Percentiles rank a stretch among this genome's conserved stretches.
Evolutionary conservation across 2,888 invertebrate genomes (phyloP).

Genomic region (Prostheceraeus crozeri): DNA sequence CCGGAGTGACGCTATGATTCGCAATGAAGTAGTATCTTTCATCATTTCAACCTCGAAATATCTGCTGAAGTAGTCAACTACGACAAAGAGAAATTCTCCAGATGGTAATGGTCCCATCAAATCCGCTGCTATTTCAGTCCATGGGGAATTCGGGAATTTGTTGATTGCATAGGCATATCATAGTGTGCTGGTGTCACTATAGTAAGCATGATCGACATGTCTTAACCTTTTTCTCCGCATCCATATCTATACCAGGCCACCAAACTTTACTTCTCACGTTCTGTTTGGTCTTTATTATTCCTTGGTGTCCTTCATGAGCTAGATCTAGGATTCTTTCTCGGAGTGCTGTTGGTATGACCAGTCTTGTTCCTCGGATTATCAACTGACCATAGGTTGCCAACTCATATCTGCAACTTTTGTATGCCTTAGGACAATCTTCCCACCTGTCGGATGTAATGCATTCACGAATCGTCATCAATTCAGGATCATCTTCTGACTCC

Average conservation of each 20-base stretch:
- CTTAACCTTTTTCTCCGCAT: conserved; percentile 3
- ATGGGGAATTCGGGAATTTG: conserved; percentile 35
- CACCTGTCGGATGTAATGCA: conserved; percentile 1
- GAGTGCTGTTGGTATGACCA: not conserved
- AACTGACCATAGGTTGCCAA: conserved; percentile 14
- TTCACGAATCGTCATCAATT: conserved; percentile 1
- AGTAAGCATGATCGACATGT: conserved; percentile 10
- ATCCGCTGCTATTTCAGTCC: too few relatives aligned
- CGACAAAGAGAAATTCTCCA: conserved; percentile 35
- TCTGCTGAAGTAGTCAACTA: conserved; percentile 35
- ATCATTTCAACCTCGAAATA: conserved; percentile 26
- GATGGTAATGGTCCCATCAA: conserved; percentile 40
- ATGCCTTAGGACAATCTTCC: conserved; percentile 28
- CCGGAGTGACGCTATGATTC: not conserved
- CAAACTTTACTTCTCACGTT: conserved; percentile 8
- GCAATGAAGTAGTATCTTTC: not conserved
- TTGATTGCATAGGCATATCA: conserved; percentile 7
- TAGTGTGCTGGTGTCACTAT: conserved; percentile 6
- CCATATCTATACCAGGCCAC: not conserved
- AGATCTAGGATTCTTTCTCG: conserved; percentile 9
- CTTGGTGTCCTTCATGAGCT: conserved; percentile 21
- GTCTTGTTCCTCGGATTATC: conserved; percentile 3
- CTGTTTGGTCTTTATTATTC: conserved; percentile 13
- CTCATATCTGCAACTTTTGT: conserved; percentile 21
- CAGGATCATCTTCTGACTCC: too few relatives aligned